These are phyloP conservation scores for Neopipo cinnamomea DNA, from an alignment of 2,113 vertebrate genomes.

Conservation along the genomic window DNA sequence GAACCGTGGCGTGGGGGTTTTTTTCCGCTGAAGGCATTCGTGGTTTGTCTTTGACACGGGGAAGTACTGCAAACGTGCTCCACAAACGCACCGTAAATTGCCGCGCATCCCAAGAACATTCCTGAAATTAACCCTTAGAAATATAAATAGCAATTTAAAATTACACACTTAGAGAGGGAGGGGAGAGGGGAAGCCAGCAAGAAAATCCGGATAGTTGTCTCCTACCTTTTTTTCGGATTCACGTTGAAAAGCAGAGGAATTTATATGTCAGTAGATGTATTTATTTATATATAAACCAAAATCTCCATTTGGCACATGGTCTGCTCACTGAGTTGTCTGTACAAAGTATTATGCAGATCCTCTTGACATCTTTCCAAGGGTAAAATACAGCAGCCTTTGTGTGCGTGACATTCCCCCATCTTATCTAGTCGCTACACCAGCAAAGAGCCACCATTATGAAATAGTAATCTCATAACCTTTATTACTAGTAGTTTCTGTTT, in stretches of 20 bases:
- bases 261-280: background rate
- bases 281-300: background rate
- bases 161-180: background rate
- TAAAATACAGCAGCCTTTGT: background rate
- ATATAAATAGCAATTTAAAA: background rate
- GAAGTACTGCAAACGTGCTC: background rate
- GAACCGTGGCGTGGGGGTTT: background rate
- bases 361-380: constrained; percentile 2
- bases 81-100: background rate
- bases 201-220: background rate
- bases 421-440: background rate
- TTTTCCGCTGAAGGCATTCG: background rate
- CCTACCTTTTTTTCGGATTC: background rate
- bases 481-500: background rate
- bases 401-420: background rate
- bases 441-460: background rate
- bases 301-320: background rate
- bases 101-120: background rate
- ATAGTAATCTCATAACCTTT: constrained; percentile 1
- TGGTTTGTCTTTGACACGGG: background rate
- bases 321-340: background rate
- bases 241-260: background rate
- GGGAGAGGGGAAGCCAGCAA: background rate
- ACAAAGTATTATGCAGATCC: background rate
- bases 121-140: background rate